These are phyloP conservation scores for Podarcis cretensis DNA, from an alignment of 2,113 vertebrate genomes.

Conservation along the genomic window DNA sequence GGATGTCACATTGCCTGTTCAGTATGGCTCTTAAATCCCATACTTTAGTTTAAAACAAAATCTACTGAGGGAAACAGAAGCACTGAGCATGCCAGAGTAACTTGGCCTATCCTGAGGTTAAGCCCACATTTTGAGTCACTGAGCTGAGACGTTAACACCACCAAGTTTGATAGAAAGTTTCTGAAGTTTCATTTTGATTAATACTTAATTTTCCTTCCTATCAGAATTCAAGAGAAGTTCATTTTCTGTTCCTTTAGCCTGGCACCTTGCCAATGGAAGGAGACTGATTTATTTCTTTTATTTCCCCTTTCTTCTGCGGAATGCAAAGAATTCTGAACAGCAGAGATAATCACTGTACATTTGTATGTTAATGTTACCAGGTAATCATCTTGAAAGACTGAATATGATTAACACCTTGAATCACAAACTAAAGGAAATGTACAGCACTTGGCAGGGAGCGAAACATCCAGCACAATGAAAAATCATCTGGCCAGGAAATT, in stretches of 20 bases:
- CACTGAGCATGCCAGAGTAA: background rate
- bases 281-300: conserved; percentile 61
- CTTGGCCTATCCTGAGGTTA: background rate
- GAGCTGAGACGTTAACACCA: background rate
- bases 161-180: conserved; percentile 47
- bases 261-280: conserved; percentile 27
- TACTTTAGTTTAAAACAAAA: background rate
- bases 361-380: conserved; percentile 72
- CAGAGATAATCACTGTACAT: conserved; percentile 59
- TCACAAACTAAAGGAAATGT: conserved; percentile 67
- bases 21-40: background rate
- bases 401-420: conserved; percentile 64
- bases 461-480: conserved; percentile 57
- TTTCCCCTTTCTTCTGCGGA: conserved; percentile 57
- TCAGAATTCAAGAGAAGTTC: conserved; percentile 41
- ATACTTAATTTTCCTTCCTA: conserved; percentile 62
- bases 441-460: conserved; percentile 43
- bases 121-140: background rate
- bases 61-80: background rate
- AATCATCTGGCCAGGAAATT: conserved; percentile 73
- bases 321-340: conserved; percentile 51
- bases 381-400: conserved; percentile 63
- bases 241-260: conserved; percentile 41
- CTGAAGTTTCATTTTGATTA: conserved; percentile 57
- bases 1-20: background rate